Percentiles rank a stretch among this genome's conserved stretches.
These are phyloP conservation scores for Parasteatoda tepidariorum DNA, from an alignment of 1,140 invertebrate species.

Conservation along the genomic window DNA sequence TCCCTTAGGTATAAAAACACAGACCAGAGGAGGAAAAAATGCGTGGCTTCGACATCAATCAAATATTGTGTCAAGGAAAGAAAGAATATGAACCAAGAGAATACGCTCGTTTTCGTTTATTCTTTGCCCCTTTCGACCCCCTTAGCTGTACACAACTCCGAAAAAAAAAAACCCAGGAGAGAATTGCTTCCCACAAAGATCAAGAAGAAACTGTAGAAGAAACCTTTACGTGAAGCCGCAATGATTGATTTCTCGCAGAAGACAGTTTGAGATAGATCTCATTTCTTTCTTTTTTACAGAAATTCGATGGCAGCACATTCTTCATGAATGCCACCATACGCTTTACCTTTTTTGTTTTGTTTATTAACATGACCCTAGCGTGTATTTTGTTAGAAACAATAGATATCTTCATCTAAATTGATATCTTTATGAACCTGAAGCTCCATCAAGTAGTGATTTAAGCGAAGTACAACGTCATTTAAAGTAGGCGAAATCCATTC, in stretches of 20 bases:
- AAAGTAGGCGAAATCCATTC: too few species aligned
- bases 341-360: not conserved
- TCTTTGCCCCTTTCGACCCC: not conserved
- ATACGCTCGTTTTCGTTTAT: not conserved
- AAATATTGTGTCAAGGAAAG: not conserved
- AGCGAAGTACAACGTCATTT: too few species aligned
- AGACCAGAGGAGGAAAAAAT: not conserved
- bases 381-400: not conserved
- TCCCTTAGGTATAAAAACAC: not conserved
- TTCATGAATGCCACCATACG: not conserved
- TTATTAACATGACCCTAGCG: not conserved
- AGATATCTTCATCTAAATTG: not conserved
- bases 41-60: constrained; percentile 18
- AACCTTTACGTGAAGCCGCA: not conserved
- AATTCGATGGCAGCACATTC: not conserved
- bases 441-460: too few species aligned
- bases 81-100: constrained; percentile 7
- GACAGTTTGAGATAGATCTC: not conserved
- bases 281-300: not conserved
- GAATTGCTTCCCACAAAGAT: not conserved
- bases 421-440: too few species aligned
- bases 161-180: not conserved
- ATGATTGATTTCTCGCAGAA: constrained; percentile 1
- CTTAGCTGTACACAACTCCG: not conserved
- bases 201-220: not conserved